Evolutionary conservation across 2,888 invertebrate species (phyloP), one percentile per base, ranked within the genome.

Genomic region (Sarcophaga carnaria): DNA sequence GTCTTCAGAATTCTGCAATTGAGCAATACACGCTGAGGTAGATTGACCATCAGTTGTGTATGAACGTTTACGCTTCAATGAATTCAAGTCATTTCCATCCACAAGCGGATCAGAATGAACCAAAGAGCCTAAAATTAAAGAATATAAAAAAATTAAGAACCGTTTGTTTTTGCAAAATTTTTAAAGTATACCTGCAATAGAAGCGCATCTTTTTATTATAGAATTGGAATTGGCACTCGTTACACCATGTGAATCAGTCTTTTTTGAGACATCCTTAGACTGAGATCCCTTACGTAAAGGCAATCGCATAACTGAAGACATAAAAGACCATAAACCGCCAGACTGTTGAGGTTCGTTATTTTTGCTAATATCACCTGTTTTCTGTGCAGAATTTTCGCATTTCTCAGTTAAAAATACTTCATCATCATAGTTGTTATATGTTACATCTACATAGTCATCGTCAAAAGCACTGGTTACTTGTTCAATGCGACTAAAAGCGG

Each of bases 41-140:
- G 79, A 79, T 22, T 86, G 83, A 8, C 81, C 74, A 74, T 92
- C 93, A 17, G 89, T 79, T 1, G 92, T 92, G 72, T 91, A 89
- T 0, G 92, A 91, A 11, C 93, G 91, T 82, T 92, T 93, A 2
- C 93, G 90, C 83, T 93, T 93, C 17, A 91, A 82, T 37, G 85
- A 88, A 74, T 90, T 89, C 54, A 85, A 69, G 49, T 84, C 83
- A 14, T 80, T 83, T 59, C 90, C 90, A 59, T 91, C 91, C 14
- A 83, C 82, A 27, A 90, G 66, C 6, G 90, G 85, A 14, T 89
- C 90, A 10, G 89, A 85, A 75, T 92, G 90, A 49, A 91, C 91
- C 66, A 93, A 88, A 60, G 93, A 92, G 54, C 93, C 93, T 91
- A 59, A 3, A 88, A 89, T 45, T 4, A 3, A 11, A 64, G 49